Conservation (phyloP, 2,888 invertebrate genomes). For the Vesta saturnalis region DNA sequence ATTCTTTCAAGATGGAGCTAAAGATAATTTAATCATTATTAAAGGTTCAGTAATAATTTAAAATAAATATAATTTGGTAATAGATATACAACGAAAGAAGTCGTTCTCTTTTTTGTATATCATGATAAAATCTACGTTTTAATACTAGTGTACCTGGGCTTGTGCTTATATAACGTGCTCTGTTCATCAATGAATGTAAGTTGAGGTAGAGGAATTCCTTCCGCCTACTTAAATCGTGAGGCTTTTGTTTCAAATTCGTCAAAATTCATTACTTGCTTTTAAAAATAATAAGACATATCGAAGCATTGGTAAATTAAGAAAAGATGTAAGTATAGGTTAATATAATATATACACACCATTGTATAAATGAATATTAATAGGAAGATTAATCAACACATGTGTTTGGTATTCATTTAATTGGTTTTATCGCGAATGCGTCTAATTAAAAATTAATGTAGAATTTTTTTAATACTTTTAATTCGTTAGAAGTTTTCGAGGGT, state of each 20-base stretch:
- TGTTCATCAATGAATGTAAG: constrained; percentile 12
- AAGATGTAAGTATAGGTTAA: constrained; percentile 49
- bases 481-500: not conserved
- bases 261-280: constrained; percentile 31
- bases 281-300: too few relatives aligned
- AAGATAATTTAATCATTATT: not conserved
- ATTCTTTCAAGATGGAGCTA: not conserved
- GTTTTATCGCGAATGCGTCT: constrained; percentile 18
- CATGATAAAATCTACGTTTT: constrained; percentile 20
- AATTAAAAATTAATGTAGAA: constrained; percentile 21
- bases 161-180: not conserved
- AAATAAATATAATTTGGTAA: constrained; percentile 30
- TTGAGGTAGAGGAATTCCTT: constrained; percentile 5
- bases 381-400: constrained; percentile 21
- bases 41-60: constrained; percentile 16
- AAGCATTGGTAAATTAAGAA: too few relatives aligned
- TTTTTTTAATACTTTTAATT: constrained; percentile 1
- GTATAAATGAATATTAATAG: constrained; percentile 31
- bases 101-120: not conserved
- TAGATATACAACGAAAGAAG: constrained; percentile 20
- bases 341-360: constrained; percentile 23
- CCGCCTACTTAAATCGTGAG: not conserved
- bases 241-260: not conserved
- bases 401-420: constrained; percentile 14
- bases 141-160: constrained; percentile 8